Conservation (phyloP, 2,113 vertebrate species). For the Barnardius zonarius region DNA sequence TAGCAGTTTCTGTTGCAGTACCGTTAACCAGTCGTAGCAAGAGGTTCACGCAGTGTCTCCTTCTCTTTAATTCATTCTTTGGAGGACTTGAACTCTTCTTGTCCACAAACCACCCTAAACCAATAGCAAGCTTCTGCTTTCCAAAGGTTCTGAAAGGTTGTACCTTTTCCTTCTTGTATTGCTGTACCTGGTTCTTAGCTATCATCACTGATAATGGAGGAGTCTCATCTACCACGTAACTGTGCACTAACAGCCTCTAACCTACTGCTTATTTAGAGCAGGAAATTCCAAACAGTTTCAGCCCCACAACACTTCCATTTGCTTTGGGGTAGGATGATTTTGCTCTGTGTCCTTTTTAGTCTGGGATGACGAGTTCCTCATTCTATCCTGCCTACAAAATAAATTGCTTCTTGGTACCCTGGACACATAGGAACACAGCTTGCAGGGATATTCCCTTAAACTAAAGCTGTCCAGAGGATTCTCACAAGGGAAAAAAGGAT, state of each 20-base stretch:
- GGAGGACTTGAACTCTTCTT: not conserved
- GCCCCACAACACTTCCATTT: not conserved
- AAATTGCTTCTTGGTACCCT: not conserved
- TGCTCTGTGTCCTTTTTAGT: not conserved
- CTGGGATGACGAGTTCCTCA: not conserved
- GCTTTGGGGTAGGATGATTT: not conserved
- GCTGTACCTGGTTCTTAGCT: not conserved
- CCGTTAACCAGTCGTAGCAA: not conserved
- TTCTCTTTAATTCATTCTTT: not conserved
- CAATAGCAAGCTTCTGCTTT: not conserved
- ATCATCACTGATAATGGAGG: not conserved
- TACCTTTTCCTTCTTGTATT: not conserved
- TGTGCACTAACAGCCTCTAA: not conserved
- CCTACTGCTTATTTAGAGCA: not conserved
- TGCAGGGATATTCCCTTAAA: not conserved
- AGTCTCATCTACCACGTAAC: not conserved
- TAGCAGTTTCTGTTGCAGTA: not conserved
- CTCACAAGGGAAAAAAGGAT: not conserved
- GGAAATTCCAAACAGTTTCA: not conserved
- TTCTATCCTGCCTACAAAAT: not conserved
- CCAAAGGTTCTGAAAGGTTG: not conserved
- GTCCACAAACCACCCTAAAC: not conserved
- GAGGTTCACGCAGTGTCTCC: not conserved
- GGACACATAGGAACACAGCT: not conserved
- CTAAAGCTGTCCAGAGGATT: not conserved